phyloP scores from a whole-genome alignment of 2,888 invertebrate species.

The Drosophila sordidapex region DNA sequence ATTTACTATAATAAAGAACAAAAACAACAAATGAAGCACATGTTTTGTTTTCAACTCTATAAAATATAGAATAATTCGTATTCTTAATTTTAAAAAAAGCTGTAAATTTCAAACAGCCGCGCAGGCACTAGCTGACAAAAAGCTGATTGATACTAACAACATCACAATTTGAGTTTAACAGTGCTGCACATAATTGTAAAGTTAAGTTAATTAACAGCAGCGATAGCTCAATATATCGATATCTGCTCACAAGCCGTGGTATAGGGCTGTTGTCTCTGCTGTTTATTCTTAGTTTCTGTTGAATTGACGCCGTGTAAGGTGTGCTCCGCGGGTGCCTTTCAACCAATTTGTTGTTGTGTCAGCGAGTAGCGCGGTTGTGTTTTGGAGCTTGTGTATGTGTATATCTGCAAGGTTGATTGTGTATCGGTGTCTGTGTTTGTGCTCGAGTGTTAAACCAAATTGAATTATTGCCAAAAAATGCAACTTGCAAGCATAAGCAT shows the following conservation, averaged over 20 bases:
- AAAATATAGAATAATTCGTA: background rate
- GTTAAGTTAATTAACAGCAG: background rate
- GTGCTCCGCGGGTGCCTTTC: conserved; percentile 13
- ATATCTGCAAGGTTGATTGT: conserved; percentile 23
- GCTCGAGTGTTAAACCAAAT: conserved; percentile 50
- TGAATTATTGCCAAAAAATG: conserved; percentile 51
- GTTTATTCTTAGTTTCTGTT: conserved; percentile 24
- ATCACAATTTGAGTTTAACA: background rate
- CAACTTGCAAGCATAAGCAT: conserved; percentile 36
- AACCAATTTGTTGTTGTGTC: conserved; percentile 40
- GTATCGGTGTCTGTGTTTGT: conserved; percentile 30
- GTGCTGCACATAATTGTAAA: background rate
- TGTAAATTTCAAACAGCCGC: background rate
- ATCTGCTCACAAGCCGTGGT: conserved; percentile 10
- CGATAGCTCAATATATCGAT: conserved; percentile 21
- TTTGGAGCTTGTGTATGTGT: conserved; percentile 39
- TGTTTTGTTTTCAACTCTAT: background rate
- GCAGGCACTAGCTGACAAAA: conserved; percentile 2
- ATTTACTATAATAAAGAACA: conserved; percentile 29
- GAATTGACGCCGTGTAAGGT: conserved; percentile 11
- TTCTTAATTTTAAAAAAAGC: background rate
- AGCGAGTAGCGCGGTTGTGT: conserved; percentile 42
- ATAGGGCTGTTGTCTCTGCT: conserved; percentile 9
- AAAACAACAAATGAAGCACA: background rate
- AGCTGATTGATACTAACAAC: conserved; percentile 1